These are phyloP conservation scores for Macquaria ambigua DNA, from an alignment of 2,113 vertebrate species.

Conservation along the genomic window DNA sequence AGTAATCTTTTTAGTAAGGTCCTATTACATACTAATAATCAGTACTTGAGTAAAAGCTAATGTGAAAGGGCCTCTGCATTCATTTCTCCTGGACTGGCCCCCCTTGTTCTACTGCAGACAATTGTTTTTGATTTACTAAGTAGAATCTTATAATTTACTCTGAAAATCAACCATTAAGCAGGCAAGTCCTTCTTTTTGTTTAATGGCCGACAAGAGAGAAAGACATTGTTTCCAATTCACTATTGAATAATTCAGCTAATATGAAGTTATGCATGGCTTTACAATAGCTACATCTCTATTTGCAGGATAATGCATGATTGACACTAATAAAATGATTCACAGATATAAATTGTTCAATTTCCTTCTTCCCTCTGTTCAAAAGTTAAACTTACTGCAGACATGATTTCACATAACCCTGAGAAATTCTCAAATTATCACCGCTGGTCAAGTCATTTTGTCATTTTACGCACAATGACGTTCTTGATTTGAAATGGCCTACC, in stretches of 20 bases:
- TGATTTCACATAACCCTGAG: slow-evolving; percentile 26
- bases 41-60: too few relatives aligned
- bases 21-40: neutral
- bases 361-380: neutral
- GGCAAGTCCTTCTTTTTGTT: neutral
- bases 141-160: neutral
- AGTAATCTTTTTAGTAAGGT: neutral
- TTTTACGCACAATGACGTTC: neutral
- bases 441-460: neutral
- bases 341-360: neutral
- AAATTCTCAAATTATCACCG: neutral
- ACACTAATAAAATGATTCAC: neutral
- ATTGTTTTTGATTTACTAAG: neutral
- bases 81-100: too few relatives aligned
- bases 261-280: neutral
- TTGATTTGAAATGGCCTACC: neutral
- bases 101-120: neutral
- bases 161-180: neutral
- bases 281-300: neutral
- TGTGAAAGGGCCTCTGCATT: neutral
- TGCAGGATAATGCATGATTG: neutral
- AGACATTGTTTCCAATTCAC: neutral
- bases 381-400: neutral
- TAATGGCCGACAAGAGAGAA: neutral
- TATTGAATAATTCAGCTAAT: neutral